phyloP scores from a whole-genome alignment of 2,888 invertebrate species.

The Lochmaea capreae region DNA sequence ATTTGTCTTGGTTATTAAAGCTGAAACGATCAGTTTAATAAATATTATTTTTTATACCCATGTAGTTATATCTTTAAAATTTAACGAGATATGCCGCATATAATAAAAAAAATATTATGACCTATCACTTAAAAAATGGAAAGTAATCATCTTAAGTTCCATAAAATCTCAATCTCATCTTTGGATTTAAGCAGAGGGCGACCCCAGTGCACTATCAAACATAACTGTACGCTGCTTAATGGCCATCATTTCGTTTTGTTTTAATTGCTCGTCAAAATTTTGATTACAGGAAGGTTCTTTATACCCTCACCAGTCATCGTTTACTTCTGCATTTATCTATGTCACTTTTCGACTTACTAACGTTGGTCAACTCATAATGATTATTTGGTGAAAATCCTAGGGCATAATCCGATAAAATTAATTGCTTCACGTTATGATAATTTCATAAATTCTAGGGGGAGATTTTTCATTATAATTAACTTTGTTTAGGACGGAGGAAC shows the following conservation, averaged over 20 bases:
- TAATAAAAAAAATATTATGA: slow-evolving; percentile 1
- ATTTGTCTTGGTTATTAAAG: too few relatives aligned
- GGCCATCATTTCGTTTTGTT: slow-evolving; percentile 65
- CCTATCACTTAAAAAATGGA: slow-evolving; percentile 7
- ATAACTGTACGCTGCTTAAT: slow-evolving; percentile 63
- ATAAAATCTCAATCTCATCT: slow-evolving; percentile 37
- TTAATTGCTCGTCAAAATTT: slow-evolving; percentile 67
- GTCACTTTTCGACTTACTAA: slow-evolving; percentile 42
- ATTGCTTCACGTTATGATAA: slow-evolving; percentile 23
- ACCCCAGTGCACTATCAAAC: slow-evolving; percentile 56
- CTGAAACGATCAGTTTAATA: neutral
- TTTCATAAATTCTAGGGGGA: slow-evolving; percentile 3
- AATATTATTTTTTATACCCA: neutral
- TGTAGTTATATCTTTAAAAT: neutral
- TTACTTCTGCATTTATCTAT: slow-evolving; percentile 51
- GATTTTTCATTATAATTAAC: neutral
- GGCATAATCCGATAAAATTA: slow-evolving; percentile 33
- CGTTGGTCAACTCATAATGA: slow-evolving; percentile 47
- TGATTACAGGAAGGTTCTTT: slow-evolving; percentile 64
- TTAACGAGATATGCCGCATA: neutral
- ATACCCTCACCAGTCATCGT: slow-evolving; percentile 56
- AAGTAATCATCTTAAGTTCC: slow-evolving; percentile 23
- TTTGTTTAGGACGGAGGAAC: neutral
- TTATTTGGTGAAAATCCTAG: slow-evolving; percentile 22
- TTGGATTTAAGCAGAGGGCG: slow-evolving; percentile 27